Evolutionary conservation across 2,113 vertebrate species (phyloP).

Genomic region (Pseudois nayaur): DNA sequence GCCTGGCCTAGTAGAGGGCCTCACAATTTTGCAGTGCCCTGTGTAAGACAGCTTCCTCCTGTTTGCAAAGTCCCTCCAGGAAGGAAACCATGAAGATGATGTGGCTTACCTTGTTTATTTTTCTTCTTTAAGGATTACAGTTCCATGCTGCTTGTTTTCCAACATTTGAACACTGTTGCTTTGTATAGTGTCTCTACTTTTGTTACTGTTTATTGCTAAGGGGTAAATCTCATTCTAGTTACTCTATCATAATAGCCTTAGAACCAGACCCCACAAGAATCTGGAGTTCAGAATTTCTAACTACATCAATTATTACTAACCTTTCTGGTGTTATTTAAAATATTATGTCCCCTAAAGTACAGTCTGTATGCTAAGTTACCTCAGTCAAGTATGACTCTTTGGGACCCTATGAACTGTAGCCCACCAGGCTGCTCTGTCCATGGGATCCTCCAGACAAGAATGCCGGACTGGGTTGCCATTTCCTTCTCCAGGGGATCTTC

Average conservation of each 20-base stretch:
- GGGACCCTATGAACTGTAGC: background rate
- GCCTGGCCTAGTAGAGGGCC: background rate
- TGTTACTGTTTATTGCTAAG: background rate
- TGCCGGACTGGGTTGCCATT: background rate
- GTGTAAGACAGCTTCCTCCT: background rate
- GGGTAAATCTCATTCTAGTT: background rate
- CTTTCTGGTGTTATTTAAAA: background rate
- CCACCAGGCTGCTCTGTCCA: background rate
- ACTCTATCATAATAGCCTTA: background rate
- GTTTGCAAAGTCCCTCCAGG: background rate
- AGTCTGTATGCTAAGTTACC: background rate
- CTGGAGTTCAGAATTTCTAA: background rate
- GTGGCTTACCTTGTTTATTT: background rate
- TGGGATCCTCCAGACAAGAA: background rate
- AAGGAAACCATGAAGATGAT: background rate
- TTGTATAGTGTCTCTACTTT: background rate
- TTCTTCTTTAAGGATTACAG: background rate
- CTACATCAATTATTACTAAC: background rate
- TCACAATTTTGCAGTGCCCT: background rate
- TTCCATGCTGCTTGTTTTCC: background rate
- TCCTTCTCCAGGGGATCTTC: background rate
- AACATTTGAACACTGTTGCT: background rate
- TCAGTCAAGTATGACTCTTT: background rate
- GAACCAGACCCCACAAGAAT: background rate
- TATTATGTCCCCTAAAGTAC: background rate